Conservation (phyloP, 2,113 vertebrate species). For the Bufo bufo region DNA sequence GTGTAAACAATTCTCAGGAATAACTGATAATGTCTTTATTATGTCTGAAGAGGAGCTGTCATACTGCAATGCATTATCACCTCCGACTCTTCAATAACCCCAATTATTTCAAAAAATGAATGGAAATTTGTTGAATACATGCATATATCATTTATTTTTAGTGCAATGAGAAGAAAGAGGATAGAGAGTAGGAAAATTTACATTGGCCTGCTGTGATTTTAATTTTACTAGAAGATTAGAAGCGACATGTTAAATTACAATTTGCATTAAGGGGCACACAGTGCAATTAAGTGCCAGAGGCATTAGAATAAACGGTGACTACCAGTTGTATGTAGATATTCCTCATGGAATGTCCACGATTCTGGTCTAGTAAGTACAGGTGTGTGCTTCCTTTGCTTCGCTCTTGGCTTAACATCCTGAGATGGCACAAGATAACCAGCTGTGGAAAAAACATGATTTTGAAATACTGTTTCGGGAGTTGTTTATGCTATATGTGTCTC, state of each 20-base stretch:
- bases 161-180: not conserved
- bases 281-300: not conserved
- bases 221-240: not conserved
- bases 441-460: too few relatives aligned
- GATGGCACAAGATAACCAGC: too few relatives aligned
- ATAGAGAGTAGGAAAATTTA: not conserved
- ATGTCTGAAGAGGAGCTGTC: not conserved
- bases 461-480: too few relatives aligned
- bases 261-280: not conserved
- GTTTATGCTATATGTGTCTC: too few relatives aligned
- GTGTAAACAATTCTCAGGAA: not conserved
- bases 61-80: not conserved
- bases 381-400: too few relatives aligned
- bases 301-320: not conserved
- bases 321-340: not conserved
- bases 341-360: too few relatives aligned
- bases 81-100: not conserved
- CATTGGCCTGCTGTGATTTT: not conserved
- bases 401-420: too few relatives aligned
- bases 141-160: not conserved
- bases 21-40: conserved; percentile 25
- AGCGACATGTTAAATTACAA: not conserved
- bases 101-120: not conserved
- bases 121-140: not conserved
- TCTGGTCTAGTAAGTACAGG: too few relatives aligned